Conservation (phyloP, 2,113 vertebrate genomes). For the Pollimyrus isidori region DNA sequence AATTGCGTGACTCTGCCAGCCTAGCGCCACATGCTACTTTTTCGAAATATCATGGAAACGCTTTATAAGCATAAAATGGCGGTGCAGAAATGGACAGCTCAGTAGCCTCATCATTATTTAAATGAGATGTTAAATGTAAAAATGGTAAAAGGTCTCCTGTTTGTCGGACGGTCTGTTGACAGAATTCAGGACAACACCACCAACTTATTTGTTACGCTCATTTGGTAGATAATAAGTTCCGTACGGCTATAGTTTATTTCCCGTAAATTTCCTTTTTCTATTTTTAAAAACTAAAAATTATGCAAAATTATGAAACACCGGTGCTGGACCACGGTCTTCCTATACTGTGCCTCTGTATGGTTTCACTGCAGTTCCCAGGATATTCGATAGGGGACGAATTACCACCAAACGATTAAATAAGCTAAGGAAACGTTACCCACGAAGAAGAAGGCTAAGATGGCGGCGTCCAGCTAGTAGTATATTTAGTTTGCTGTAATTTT, state of each 20-base stretch:
- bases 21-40: background rate
- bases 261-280: background rate
- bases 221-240: background rate
- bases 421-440: background rate
- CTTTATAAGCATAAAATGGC: background rate
- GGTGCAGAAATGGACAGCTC: background rate
- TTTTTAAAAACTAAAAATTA: background rate
- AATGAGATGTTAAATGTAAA: background rate
- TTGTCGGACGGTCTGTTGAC: background rate
- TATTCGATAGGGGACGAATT: background rate
- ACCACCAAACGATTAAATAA: background rate
- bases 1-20: background rate
- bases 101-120: background rate
- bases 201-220: background rate
- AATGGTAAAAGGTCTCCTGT: background rate
- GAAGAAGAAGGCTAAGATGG: background rate
- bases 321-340: background rate
- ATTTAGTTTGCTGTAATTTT: background rate
- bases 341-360: background rate
- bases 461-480: background rate
- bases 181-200: background rate
- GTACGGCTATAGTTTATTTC: background rate
- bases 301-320: background rate
- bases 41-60: background rate
- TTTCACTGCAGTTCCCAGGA: background rate